These are phyloP conservation scores for Pelmatolapia mariae DNA, from an alignment of 2,113 vertebrate species.

Conservation along the genomic window DNA sequence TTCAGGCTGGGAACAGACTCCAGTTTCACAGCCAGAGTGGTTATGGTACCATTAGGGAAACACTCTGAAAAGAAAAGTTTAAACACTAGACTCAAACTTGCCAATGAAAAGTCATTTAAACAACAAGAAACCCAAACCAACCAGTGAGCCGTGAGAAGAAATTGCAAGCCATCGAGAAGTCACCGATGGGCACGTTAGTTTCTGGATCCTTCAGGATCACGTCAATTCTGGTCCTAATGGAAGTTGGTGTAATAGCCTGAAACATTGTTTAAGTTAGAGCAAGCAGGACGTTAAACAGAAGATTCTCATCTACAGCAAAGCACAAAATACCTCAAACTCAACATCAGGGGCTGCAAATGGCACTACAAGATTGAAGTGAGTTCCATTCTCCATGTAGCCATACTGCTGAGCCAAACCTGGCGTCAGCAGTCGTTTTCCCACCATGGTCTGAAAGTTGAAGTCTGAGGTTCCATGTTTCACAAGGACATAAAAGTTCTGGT, in stretches of 20 bases:
- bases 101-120: neutral
- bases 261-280: neutral
- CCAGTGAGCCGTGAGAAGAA: conserved; percentile 37
- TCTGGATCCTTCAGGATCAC: conserved; percentile 17
- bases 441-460: conserved; percentile 23
- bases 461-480: conserved; percentile 38
- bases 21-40: conserved; percentile 59
- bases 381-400: conserved; percentile 31
- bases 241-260: conserved; percentile 31
- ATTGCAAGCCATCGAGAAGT: conserved; percentile 51
- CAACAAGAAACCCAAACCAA: neutral
- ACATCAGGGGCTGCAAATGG: conserved; percentile 25
- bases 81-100: accelerated
- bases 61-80: conserved; percentile 46
- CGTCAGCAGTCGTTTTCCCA: conserved; percentile 43
- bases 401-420: conserved; percentile 37
- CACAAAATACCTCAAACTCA: conserved; percentile 38
- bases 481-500: conserved; percentile 40
- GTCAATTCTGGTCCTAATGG: conserved; percentile 42
- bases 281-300: neutral
- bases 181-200: neutral
- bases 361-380: conserved; percentile 49
- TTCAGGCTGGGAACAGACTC: conserved; percentile 51
- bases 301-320: neutral
- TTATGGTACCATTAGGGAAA: conserved; percentile 68